A percentile compares a stretch with the other conserved stretches of the same genome.
phyloP scores from a whole-genome alignment of 2,797 vertebrate species.

The Pteropus rufus region DNA sequence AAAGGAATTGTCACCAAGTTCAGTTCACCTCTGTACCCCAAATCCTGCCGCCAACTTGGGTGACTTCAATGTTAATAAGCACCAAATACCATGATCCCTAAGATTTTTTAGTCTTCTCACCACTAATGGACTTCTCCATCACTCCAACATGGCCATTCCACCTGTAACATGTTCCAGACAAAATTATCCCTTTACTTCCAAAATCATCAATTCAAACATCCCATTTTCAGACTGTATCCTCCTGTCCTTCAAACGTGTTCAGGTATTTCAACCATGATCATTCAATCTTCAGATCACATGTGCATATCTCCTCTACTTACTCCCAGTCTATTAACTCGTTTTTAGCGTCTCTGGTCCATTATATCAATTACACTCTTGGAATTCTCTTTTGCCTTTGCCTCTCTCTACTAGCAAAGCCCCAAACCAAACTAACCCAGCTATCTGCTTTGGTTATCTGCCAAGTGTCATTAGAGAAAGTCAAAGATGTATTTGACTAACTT shows the following conservation, averaged over 20 bases:
- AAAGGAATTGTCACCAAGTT: not conserved
- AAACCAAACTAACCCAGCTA: not conserved
- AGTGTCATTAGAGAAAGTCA: not conserved
- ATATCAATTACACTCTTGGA: not conserved
- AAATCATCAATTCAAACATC: not conserved
- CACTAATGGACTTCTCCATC: not conserved
- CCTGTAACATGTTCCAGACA: not conserved
- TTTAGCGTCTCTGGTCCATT: not conserved
- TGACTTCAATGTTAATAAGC: not conserved
- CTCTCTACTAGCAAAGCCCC: not conserved
- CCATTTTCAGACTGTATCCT: not conserved
- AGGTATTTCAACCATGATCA: not conserved
- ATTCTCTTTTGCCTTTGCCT: not conserved
- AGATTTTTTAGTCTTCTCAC: not conserved
- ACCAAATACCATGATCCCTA: not conserved
- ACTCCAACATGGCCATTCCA: not conserved
- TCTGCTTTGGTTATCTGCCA: not conserved
- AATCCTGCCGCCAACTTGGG: not conserved
- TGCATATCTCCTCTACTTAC: not conserved
- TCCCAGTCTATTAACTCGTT: not conserved
- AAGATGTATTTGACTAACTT: not conserved
- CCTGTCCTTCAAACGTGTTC: not conserved
- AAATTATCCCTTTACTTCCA: not conserved
- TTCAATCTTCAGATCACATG: not conserved
- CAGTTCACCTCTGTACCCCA: not conserved